These are phyloP conservation scores for Enteromius paludinosus DNA, from an alignment of 2,797 vertebrate genomes.

Conservation along the genomic window DNA sequence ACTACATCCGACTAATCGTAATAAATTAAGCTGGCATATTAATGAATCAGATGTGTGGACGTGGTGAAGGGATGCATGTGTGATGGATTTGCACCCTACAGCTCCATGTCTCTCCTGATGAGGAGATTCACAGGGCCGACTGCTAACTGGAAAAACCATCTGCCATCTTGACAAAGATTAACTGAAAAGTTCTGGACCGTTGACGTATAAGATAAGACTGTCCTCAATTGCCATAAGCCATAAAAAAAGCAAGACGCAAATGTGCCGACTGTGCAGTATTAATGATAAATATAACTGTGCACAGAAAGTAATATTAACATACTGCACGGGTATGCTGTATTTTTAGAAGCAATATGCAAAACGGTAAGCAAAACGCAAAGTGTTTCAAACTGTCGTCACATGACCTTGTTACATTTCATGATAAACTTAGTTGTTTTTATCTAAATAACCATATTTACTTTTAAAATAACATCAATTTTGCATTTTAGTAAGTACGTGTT, in stretches of 20 bases:
- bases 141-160: conserved; percentile 32
- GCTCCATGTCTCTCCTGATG: conserved; percentile 7
- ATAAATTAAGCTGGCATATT: conserved; percentile 9
- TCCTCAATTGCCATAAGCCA: conserved; percentile 3
- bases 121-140: conserved; percentile 10
- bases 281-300: not conserved
- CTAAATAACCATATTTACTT: not conserved
- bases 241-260: not conserved
- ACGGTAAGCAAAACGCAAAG: not conserved
- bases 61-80: not conserved
- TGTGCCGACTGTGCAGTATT: not conserved
- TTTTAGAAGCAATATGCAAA: conserved; percentile 24
- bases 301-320: not conserved
- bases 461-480: not conserved
- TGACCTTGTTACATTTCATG: not conserved
- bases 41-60: conserved; percentile 6
- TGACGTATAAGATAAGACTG: conserved; percentile 17
- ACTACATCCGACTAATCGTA: not conserved
- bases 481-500: not conserved
- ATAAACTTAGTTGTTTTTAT: not conserved
- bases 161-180: conserved; percentile 33
- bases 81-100: conserved; percentile 10
- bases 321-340: not conserved
- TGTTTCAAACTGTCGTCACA: not conserved
- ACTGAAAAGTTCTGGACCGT: conserved; percentile 20